phyloP scores from a whole-genome alignment of 2,113 vertebrate genomes.

The Xerus inauris region DNA sequence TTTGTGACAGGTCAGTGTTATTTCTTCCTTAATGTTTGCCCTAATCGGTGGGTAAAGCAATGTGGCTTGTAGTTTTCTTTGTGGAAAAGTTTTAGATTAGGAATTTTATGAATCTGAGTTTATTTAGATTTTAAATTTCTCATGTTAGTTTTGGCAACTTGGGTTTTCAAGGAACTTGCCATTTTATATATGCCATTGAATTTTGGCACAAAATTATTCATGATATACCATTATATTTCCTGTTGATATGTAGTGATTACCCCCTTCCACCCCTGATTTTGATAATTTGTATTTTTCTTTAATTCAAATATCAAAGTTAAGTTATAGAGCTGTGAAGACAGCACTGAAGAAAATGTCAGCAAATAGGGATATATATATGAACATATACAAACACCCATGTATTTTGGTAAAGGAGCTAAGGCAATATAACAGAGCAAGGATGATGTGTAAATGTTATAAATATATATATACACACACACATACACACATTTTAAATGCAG shows the following conservation, averaged over 20 bases:
- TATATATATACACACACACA: too few species aligned
- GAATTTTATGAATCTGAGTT: neutral
- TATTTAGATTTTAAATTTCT: slow-evolving; percentile 11
- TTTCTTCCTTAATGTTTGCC: neutral
- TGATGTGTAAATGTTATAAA: too few species aligned
- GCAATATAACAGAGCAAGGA: neutral
- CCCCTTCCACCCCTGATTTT: neutral
- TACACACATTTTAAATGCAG: neutral
- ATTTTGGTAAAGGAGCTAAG: neutral
- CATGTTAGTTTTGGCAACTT: neutral
- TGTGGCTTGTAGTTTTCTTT: neutral
- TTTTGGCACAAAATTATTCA: slow-evolving; percentile 5
- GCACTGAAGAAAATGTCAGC: neutral
- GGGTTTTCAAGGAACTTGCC: slow-evolving; percentile 25
- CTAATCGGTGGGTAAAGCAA: neutral
- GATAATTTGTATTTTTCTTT: slow-evolving; percentile 17
- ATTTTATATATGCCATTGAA: slow-evolving; percentile 6
- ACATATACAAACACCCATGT: too few species aligned
- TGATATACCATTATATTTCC: neutral
- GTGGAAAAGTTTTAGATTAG: neutral
- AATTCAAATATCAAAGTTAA: slow-evolving; percentile 33
- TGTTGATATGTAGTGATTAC: neutral
- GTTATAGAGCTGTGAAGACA: neutral
- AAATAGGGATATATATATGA: neutral
- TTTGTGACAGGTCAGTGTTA: neutral